Evolutionary conservation across 1,140 invertebrate genomes (phyloP), one percentile per base, ranked within the genome.

Genomic region (Sminthurides bifidus): DNA sequence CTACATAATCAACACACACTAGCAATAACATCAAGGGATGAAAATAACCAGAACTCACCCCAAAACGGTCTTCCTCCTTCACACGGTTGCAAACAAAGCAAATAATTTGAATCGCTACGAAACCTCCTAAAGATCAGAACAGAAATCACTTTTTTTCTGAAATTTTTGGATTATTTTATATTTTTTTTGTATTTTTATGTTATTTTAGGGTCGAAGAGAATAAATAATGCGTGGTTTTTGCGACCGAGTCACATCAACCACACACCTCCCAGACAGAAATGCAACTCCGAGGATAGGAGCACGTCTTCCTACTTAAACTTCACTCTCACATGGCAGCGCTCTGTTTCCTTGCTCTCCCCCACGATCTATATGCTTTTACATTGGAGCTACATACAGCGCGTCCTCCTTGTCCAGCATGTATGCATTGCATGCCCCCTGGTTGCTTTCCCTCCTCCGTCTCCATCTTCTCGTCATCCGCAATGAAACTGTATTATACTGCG

Each of bases 161-260:
- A 55, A 41, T 61, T 58, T 61, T 48, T 45, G 23, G 41, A 15
- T 30, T 61, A 58, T 58, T 58, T 57, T 40, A 44, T 50, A 55
- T 55, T 58, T 61, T 61, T 61, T 58, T 58, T 51, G 49, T 35
- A 48, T 52, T 61, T 58, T 61, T 38, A 24, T 57, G 54, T 61
- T 59, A 46, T 37, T 49, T 59, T 58, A 61, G 56, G 60, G 59
- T 37, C 48, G 33, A 55, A 61, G 45, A 61, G 45, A 61, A 54
- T 50, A 56, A 61, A 60, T 60, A 44, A 50, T 58, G 55, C 44
- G 55, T 57, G 59, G 59, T 60, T 41, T 56, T 38, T 58, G 59
- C 54, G 59, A 61, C 59, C 38, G 48, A 29, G 59, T 60, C 59
- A 54, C 54, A 50, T 54, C 59, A 61, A 54, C 56, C 59, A 56